A percentile compares a stretch with the other conserved stretches of the same genome.
Conservation (phyloP, 2,797 vertebrate genomes). For the Simalia tracyae region DNA sequence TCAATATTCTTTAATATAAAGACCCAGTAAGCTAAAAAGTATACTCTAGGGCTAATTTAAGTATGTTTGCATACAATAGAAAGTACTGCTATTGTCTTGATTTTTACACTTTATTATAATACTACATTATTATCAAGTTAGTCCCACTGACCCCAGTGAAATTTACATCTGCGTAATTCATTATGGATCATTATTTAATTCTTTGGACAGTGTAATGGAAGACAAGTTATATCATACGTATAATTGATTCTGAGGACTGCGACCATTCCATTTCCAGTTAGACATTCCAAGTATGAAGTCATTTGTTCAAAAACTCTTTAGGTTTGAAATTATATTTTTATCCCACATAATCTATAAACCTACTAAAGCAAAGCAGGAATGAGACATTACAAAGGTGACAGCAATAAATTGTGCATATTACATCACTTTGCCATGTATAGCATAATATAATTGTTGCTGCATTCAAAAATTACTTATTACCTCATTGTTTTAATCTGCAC, state of each 20-base stretch:
- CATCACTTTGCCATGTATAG: conserved; percentile 13
- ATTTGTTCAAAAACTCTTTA: conserved; percentile 2
- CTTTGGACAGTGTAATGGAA: neutral
- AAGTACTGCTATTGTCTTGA: neutral
- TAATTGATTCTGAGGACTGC: conserved; percentile 15
- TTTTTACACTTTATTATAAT: neutral
- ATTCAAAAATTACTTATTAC: neutral
- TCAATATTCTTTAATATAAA: neutral
- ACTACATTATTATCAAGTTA: neutral
- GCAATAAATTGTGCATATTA: conserved; percentile 23
- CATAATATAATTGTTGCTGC: conserved; percentile 13
- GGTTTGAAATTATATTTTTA: conserved; percentile 17
- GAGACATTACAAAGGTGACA: conserved; percentile 17
- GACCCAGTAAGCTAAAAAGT: neutral
- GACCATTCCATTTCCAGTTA: conserved; percentile 1
- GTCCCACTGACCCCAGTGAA: neutral
- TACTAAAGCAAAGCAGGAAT: conserved; percentile 18
- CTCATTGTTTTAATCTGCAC: conserved; percentile 7
- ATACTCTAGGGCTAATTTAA: neutral
- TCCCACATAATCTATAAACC: conserved; percentile 8
- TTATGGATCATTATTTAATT: neutral
- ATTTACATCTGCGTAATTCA: conserved; percentile 2
- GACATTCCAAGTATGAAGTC: conserved; percentile 19
- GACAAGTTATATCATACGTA: neutral
- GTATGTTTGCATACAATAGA: conserved; percentile 2